These are phyloP conservation scores for Galaxias olidus DNA, from an alignment of 2,797 vertebrate genomes.

Conservation along the genomic window DNA sequence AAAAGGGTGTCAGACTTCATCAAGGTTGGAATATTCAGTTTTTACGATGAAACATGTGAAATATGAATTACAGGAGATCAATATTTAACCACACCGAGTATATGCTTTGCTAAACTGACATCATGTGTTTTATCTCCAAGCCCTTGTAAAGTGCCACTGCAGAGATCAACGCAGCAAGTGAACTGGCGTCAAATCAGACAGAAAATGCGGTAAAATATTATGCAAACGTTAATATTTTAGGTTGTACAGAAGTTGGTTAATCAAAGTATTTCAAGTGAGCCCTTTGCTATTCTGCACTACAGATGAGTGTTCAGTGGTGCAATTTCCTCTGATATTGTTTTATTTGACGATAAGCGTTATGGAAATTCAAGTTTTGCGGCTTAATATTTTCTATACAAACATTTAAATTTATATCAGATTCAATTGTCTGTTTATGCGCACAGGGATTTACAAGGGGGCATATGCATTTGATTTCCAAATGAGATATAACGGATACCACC, in stretches of 20 bases:
- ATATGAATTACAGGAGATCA: conserved; percentile 13
- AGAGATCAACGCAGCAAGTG: conserved; percentile 32
- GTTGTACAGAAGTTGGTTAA: conserved; percentile 52
- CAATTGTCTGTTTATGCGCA: too few species aligned
- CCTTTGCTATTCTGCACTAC: conserved; percentile 24
- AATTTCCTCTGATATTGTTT: not conserved
- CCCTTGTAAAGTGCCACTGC: conserved; percentile 12
- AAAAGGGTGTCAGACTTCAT: not conserved
- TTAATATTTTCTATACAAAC: too few species aligned
- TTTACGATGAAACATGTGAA: conserved; percentile 9
- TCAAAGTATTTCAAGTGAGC: conserved; percentile 36
- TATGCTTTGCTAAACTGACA: conserved; percentile 14
- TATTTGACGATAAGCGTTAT: not conserved
- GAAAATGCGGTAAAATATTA: conserved; percentile 59
- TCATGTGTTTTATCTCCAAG: not conserved
- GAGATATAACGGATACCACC: too few species aligned
- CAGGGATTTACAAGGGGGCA: too few species aligned
- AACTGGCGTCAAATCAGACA: conserved; percentile 49
- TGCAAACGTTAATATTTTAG: conserved; percentile 59
- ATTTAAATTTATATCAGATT: too few species aligned
- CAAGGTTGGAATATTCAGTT: not conserved
- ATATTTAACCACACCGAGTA: conserved; percentile 9
- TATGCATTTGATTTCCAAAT: too few species aligned
- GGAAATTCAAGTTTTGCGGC: too few species aligned
- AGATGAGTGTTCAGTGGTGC: conserved; percentile 43